A percentile compares a stretch with the other conserved stretches of the same genome.
These are phyloP conservation scores for Sebastiscus tertius DNA, from an alignment of 2,797 vertebrate genomes.

Conservation along the genomic window DNA sequence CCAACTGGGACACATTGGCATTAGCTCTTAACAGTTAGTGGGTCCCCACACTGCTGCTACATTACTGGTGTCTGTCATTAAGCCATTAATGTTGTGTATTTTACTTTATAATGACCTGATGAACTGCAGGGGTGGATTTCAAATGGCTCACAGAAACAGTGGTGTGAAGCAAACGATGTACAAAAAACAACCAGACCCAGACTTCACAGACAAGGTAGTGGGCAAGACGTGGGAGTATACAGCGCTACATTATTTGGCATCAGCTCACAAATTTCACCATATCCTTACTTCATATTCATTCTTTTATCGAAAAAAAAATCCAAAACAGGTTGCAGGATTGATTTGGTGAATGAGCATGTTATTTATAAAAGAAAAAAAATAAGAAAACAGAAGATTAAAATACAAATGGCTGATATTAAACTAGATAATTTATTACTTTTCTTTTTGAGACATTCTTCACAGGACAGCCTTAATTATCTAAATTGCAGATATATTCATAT, in stretches of 20 bases:
- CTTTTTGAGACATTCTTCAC: background rate
- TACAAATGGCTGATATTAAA: background rate
- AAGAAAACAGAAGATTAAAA: background rate
- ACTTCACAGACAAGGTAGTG: background rate
- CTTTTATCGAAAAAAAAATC: background rate
- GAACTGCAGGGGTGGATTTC: constrained; percentile 13
- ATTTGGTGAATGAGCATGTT: background rate
- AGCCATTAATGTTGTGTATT: constrained; percentile 23
- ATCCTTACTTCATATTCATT: background rate
- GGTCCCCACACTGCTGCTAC: constrained; percentile 22
- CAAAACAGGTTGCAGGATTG: background rate
- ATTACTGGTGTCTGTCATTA: constrained; percentile 11
- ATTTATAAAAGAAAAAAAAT: background rate
- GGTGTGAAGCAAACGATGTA: background rate
- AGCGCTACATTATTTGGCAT: background rate
- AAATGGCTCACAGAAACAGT: background rate
- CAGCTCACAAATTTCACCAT: background rate
- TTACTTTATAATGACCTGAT: constrained; percentile 16
- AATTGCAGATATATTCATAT: background rate
- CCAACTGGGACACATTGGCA: constrained; percentile 12
- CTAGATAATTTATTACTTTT: background rate
- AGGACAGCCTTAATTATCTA: background rate
- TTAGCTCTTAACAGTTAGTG: constrained; percentile 18
- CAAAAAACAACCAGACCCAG: constrained; percentile 6
- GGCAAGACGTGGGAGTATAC: background rate